A percentile compares a stretch with the other conserved stretches of the same genome.
Conservation (phyloP, 2,797 vertebrate species). For the Botia almorhae region DNA sequence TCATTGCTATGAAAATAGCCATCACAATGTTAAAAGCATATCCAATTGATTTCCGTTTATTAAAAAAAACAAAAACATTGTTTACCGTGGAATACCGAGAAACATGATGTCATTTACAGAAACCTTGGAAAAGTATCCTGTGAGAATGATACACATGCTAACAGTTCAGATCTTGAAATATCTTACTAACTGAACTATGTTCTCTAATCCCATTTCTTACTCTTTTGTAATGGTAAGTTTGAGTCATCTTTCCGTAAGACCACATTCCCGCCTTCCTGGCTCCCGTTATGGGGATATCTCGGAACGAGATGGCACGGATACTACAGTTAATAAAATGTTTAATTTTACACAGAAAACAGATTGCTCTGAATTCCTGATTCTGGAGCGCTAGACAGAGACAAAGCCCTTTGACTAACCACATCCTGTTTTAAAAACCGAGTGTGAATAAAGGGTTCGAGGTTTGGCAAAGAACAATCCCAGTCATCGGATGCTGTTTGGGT, state of each 20-base stretch:
- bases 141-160: slow-evolving; percentile 46
- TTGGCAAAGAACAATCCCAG: slow-evolving; percentile 55
- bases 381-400: slow-evolving; percentile 37
- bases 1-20: background rate
- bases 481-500: slow-evolving; percentile 55
- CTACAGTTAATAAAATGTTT: slow-evolving; percentile 64
- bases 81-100: background rate
- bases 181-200: background rate
- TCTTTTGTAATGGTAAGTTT: slow-evolving; percentile 35
- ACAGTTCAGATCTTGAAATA: slow-evolving; percentile 3
- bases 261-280: slow-evolving; percentile 68
- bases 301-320: slow-evolving; percentile 59
- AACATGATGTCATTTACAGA: slow-evolving; percentile 19
- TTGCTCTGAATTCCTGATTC: slow-evolving; percentile 62
- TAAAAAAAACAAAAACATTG: background rate
- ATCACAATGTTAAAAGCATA: background rate
- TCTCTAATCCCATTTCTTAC: slow-evolving; percentile 19
- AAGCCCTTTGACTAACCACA: slow-evolving; percentile 53
- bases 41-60: slow-evolving; percentile 6
- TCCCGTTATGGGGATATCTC: slow-evolving; percentile 58
- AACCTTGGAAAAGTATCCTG: slow-evolving; percentile 7
- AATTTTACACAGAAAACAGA: slow-evolving; percentile 55
- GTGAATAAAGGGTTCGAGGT: slow-evolving; percentile 40
- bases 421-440: slow-evolving; percentile 52
- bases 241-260: slow-evolving; percentile 57